Evolutionary conservation across 2,797 vertebrate species (phyloP).

Genomic region (Salarias fasciatus): DNA sequence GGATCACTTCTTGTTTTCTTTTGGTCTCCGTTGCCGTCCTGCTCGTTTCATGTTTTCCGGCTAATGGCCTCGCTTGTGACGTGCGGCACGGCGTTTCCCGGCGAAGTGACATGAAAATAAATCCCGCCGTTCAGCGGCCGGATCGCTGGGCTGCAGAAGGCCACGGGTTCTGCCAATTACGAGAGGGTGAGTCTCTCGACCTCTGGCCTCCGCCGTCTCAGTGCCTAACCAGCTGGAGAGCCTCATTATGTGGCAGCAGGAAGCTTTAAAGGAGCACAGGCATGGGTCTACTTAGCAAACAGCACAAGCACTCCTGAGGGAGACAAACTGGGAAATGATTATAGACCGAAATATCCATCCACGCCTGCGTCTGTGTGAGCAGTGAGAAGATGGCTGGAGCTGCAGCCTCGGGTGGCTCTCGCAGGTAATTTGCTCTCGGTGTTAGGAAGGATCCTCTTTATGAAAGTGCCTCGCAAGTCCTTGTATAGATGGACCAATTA

Average conservation of each 20-base stretch:
- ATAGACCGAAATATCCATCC: constrained; percentile 41
- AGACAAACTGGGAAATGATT: constrained; percentile 49
- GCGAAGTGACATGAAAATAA: too few relatives aligned
- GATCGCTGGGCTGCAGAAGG: constrained; percentile 2
- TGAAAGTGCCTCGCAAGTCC: constrained; percentile 19
- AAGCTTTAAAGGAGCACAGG: constrained; percentile 40
- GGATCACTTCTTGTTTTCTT: too few relatives aligned
- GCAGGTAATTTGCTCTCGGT: constrained; percentile 24
- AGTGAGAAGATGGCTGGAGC: constrained; percentile 16
- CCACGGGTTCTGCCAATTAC: constrained; percentile 56
- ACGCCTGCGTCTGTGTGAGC: constrained; percentile 15
- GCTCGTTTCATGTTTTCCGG: too few relatives aligned
- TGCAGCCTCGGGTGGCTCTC: constrained; percentile 25
- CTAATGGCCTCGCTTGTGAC: too few relatives aligned
- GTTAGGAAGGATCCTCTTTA: constrained; percentile 24
- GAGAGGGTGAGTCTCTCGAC: neutral
- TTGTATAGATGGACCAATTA: constrained; percentile 30
- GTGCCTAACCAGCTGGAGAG: too few relatives aligned
- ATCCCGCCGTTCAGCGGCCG: too few relatives aligned
- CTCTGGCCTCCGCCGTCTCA: too few relatives aligned
- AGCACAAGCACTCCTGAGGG: constrained; percentile 39
- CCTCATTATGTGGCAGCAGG: constrained; percentile 34
- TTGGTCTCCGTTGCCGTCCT: too few relatives aligned
- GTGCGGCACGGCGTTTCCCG: too few relatives aligned
- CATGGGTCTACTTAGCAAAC: constrained; percentile 61